These are phyloP conservation scores for Drosophila eohydei DNA, from an alignment of 2,888 invertebrate species.

Conservation along the genomic window DNA sequence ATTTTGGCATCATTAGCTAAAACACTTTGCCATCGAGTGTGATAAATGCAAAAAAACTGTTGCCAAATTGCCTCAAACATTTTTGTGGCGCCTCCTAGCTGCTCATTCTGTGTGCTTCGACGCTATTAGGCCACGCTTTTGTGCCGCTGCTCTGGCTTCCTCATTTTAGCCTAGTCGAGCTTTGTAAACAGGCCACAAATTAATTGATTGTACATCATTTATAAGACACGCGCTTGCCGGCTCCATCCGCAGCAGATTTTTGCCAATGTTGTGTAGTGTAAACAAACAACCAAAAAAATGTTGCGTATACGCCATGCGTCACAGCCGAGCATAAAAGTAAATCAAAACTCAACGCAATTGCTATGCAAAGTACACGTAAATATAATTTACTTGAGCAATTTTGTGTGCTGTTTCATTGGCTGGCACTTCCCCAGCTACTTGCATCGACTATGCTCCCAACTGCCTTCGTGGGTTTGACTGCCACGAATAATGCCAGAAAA, in stretches of 20 bases:
- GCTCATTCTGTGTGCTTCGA: conserved; percentile 20
- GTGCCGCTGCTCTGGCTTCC: neutral
- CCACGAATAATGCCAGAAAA: conserved; percentile 51
- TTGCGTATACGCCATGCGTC: conserved; percentile 52
- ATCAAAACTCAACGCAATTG: conserved; percentile 61
- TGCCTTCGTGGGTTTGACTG: conserved; percentile 1
- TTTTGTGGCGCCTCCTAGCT: conserved; percentile 26
- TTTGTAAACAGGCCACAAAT: conserved; percentile 73
- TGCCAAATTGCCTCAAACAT: conserved; percentile 65
- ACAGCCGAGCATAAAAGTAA: conserved; percentile 8
- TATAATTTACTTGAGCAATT: conserved; percentile 73
- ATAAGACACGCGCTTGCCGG: conserved; percentile 63
- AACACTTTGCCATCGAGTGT: conserved; percentile 71
- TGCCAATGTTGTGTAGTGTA: conserved; percentile 61
- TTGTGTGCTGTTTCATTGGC: conserved; percentile 64
- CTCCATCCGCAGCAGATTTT: conserved; percentile 17
- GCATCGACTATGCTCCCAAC: neutral
- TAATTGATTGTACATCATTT: conserved; percentile 78
- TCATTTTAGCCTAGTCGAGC: conserved; percentile 39
- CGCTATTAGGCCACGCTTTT: conserved; percentile 19
- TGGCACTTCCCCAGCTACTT: conserved; percentile 20
- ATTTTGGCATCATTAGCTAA: conserved; percentile 61
- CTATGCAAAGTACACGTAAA: conserved; percentile 77
- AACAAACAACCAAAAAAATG: conserved; percentile 58
- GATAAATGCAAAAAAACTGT: conserved; percentile 71